phyloP scores from a whole-genome alignment of 2,113 vertebrate genomes.

The Eclectus roratus region DNA sequence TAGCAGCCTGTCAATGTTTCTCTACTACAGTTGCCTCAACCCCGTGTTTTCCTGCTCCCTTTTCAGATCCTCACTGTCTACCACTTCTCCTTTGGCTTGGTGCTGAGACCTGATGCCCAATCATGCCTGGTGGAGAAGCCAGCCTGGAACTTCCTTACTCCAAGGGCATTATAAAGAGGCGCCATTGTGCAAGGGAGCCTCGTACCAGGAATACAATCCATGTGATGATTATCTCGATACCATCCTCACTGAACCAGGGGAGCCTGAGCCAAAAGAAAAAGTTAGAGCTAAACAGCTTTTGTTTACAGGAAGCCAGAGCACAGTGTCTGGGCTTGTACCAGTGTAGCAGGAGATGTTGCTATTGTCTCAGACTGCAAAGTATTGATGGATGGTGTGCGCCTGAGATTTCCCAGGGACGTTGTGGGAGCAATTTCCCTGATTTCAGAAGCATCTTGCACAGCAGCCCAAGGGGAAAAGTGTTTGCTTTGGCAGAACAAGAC shows the following conservation, averaged over 20 bases:
- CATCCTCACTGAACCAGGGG: slow-evolving; percentile 24
- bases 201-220: slow-evolving; percentile 22
- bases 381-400: slow-evolving; percentile 28
- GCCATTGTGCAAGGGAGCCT: slow-evolving; percentile 7
- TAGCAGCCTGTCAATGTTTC: not conserved
- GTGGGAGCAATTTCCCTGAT: not conserved
- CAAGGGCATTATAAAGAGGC: slow-evolving; percentile 23
- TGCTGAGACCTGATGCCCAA: not conserved
- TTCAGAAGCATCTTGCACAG: not conserved
- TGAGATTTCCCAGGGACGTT: slow-evolving; percentile 26
- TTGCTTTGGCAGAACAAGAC: slow-evolving; percentile 1
- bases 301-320: slow-evolving; percentile 56
- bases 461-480: not conserved
- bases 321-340: slow-evolving; percentile 63
- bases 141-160: slow-evolving; percentile 37
- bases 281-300: slow-evolving; percentile 61
- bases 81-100: not conserved
- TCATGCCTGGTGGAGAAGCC: not conserved
- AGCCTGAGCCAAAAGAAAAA: slow-evolving; percentile 34
- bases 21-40: not conserved
- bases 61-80: not conserved
- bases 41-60: not conserved
- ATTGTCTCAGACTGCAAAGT: slow-evolving; percentile 38
- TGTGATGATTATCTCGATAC: slow-evolving; percentile 28
- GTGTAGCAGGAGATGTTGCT: slow-evolving; percentile 48